Evolutionary conservation across 2,113 vertebrate species (phyloP), one percentile per base, ranked within the genome.

Genomic region (Seriola aureovittata): DNA sequence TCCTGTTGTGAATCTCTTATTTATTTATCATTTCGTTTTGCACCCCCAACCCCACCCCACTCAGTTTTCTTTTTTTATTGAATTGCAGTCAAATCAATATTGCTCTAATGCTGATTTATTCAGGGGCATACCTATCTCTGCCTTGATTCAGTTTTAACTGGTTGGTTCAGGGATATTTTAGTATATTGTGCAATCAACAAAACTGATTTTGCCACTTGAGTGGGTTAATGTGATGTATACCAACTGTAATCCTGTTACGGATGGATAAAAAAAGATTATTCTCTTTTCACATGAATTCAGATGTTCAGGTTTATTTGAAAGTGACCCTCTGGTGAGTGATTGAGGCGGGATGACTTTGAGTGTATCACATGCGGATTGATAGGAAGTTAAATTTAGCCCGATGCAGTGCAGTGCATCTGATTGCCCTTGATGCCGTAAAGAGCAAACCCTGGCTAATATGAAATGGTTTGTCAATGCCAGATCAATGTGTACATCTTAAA

Each of bases 401-500:
- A 89, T 89, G 76, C 80, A 78, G 73, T 50, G 14, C 81, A 76
- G 82, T 76, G 65, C 87, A 36, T 89, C 90, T 90, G 86, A 91
- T 92, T 93, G 92, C 89, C 93, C 92, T 94, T 93, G 88, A 88
- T 91, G 83, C 73, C 23, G 77, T 84, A 85, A 85, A 92, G 81
- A 94, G 91, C 77, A 79, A 78, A 86, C 46, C 86, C 62, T 50
- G 76, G 80, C 92, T 89, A 87, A 91, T 86, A 91, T 81, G 84
- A 92, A 94, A 92, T 88, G 86, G 77, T 92, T 88, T 77, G 84
- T 93, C 92, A 90, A 92, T 93, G 88, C 75, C 76, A 88, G 85
- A 94, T 94, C 92, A 92, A 93, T 94, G 93, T 88, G 81, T 65
- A 84, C 91, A 71, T 93, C 92, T 91, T 92, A 89, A 90, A 86